Evolutionary conservation across 2,797 vertebrate genomes (phyloP), one percentile per base, ranked within the genome.

Genomic region (Cossypha polioptera): DNA sequence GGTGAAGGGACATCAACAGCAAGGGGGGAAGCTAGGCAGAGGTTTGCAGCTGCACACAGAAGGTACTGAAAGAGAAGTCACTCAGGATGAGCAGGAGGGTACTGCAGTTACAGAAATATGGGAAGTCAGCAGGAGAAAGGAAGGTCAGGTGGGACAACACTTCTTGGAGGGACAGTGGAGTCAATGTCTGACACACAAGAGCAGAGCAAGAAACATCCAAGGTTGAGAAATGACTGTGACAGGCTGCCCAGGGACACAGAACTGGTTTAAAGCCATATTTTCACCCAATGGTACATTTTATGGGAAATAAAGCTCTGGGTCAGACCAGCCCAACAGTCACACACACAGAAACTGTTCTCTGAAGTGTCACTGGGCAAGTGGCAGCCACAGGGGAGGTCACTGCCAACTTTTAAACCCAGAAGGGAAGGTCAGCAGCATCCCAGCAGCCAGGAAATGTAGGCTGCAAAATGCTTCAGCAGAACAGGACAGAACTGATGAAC

Each of bases 361-460:
- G n/a, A 38, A 71, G 59, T n/a, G 33, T 47, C 29, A 7, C 45
- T 48, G 55, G 54, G 33, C 35, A 67, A 67, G 48, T 8, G 21
- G 53, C 54, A 69, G 71, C 59, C 61, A 25, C 9, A 26, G 54
- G 29, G 33, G 53, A 74, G 20, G 12, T 38, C n/a, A 21, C 20
- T 29, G 28, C 13, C 86, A 72, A 7, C 51, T 48, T 15, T 26
- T 31, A 40, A 29, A 26, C 21, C 11, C 29, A 50, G 53, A 45
- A 48, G 29, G 20, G 88, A 35, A 40, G 45, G 33, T 8, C 17
- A 53, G 50, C 31, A 72, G 51, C 45, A n/a, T 16, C 51, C 22
- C 26, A 38, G 74, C 57, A 65, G 71, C 57, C 43, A 47, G 54
- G 22, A 61, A 57, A 38, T 0, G 0, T 1, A 15, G 10, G 59